These are phyloP conservation scores for Anastrepha obliqua DNA, from an alignment of 1,140 invertebrate genomes.

Conservation along the genomic window DNA sequence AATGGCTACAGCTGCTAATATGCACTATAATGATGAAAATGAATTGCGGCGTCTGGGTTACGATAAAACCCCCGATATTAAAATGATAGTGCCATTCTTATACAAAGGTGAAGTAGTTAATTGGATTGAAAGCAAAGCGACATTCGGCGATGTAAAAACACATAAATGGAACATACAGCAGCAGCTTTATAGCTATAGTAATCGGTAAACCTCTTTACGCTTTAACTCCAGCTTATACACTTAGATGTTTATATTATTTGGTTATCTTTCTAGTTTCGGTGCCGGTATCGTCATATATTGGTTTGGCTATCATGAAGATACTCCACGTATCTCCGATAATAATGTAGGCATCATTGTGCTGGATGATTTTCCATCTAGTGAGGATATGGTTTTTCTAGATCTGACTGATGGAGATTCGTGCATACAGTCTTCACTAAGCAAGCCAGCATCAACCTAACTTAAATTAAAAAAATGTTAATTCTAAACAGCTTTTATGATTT, in stretches of 20 bases:
- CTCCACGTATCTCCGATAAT: slow-evolving; percentile 78
- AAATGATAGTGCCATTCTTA: slow-evolving; percentile 91
- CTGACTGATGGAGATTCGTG: neutral
- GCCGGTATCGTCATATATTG: slow-evolving; percentile 96
- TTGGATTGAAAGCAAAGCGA: slow-evolving; percentile 97
- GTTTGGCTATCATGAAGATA: slow-evolving; percentile 91
- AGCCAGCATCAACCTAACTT: neutral
- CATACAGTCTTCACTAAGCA: neutral
- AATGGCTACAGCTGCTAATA: slow-evolving; percentile 77
- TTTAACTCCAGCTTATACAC: neutral
- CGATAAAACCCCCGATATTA: slow-evolving; percentile 96
- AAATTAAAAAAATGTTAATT: too few relatives aligned
- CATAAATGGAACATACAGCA: slow-evolving; percentile 91
- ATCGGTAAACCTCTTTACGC: slow-evolving; percentile 78
- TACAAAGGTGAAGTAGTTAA: slow-evolving; percentile 91
- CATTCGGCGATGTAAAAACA: slow-evolving; percentile 89
- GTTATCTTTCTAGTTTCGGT: slow-evolving; percentile 83
- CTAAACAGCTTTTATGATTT: too few relatives aligned
- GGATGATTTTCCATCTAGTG: slow-evolving; percentile 77
- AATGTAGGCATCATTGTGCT: slow-evolving; percentile 80
- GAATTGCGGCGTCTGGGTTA: slow-evolving; percentile 87
- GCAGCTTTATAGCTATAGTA: slow-evolving; percentile 93
- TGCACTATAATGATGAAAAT: slow-evolving; percentile 88
- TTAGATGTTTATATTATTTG: slow-evolving; percentile 50
- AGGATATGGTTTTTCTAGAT: slow-evolving; percentile 4